phyloP scores from a whole-genome alignment of 2,888 invertebrate species.

The Sphaerophoria taeniata region DNA sequence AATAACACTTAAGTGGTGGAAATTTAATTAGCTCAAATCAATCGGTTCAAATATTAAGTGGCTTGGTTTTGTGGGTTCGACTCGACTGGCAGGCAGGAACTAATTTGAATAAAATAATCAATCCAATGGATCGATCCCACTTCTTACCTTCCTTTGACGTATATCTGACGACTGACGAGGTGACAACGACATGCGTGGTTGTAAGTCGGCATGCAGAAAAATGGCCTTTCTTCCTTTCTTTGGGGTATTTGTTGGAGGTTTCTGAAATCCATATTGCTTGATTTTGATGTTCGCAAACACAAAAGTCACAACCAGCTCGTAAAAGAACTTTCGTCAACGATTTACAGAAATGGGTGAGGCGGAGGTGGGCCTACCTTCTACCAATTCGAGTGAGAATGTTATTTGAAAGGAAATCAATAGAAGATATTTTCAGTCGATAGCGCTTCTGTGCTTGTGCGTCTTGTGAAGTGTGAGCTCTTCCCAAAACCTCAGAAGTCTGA shows the following conservation, averaged over 20 bases:
- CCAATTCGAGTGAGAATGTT: slow-evolving; percentile 29
- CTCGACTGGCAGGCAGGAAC: slow-evolving; percentile 52
- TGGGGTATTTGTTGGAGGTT: neutral
- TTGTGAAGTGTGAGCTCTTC: neutral
- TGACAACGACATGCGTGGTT: neutral
- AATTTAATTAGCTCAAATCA: slow-evolving; percentile 71
- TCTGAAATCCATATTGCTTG: neutral
- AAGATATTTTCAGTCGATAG: slow-evolving; percentile 22
- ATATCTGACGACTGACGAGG: neutral
- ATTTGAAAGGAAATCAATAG: slow-evolving; percentile 46
- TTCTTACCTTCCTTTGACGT: neutral
- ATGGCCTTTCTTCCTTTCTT: slow-evolving; percentile 2
- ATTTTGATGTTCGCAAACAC: neutral
- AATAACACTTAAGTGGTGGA: slow-evolving; percentile 70
- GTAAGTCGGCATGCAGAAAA: neutral
- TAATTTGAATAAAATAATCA: slow-evolving; percentile 67
- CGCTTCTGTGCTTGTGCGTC: neutral
- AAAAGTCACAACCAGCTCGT: neutral
- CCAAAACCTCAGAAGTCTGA: neutral
- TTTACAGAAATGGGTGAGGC: slow-evolving; percentile 23
- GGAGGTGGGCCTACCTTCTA: neutral
- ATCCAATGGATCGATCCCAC: neutral
- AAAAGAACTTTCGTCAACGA: neutral
- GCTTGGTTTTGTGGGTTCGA: slow-evolving; percentile 59
- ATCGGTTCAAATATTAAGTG: slow-evolving; percentile 68